Evolutionary conservation across 2,888 invertebrate genomes (phyloP).

Genomic region (Lepidochitona cinerea): DNA sequence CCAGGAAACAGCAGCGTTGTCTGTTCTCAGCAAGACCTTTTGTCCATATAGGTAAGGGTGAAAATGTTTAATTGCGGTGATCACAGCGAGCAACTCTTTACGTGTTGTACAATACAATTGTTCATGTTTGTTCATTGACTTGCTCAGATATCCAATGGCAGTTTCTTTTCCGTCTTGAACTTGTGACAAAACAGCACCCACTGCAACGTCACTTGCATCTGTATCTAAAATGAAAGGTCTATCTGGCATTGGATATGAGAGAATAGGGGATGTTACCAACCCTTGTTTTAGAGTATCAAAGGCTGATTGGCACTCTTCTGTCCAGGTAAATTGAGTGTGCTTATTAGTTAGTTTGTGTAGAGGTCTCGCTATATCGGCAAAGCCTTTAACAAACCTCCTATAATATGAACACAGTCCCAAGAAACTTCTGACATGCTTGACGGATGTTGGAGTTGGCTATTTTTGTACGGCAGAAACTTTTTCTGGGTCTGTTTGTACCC

Average conservation of each 20-base stretch:
- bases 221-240: neutral
- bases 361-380: neutral
- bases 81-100: constrained; percentile 11
- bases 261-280: too few species aligned
- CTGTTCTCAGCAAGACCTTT: constrained; percentile 2
- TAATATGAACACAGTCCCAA: neutral
- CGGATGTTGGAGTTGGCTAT: neutral
- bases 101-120: constrained; percentile 11
- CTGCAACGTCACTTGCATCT: constrained; percentile 6
- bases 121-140: neutral
- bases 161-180: constrained; percentile 3
- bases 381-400: neutral
- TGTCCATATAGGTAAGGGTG: constrained; percentile 4
- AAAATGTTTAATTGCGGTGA: constrained; percentile 6
- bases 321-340: constrained; percentile 15
- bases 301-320: neutral
- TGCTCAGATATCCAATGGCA: constrained; percentile 11
- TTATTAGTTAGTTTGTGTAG: constrained; percentile 4
- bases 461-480: neutral
- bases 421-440: neutral
- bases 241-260: constrained; percentile 15
- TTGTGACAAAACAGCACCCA: constrained; percentile 16
- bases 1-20: constrained; percentile 3
- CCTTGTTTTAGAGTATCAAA: constrained; percentile 13
- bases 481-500: neutral